These are phyloP conservation scores for Thryonomys swinderianus DNA, from an alignment of 2,113 vertebrate species.

Conservation along the genomic window DNA sequence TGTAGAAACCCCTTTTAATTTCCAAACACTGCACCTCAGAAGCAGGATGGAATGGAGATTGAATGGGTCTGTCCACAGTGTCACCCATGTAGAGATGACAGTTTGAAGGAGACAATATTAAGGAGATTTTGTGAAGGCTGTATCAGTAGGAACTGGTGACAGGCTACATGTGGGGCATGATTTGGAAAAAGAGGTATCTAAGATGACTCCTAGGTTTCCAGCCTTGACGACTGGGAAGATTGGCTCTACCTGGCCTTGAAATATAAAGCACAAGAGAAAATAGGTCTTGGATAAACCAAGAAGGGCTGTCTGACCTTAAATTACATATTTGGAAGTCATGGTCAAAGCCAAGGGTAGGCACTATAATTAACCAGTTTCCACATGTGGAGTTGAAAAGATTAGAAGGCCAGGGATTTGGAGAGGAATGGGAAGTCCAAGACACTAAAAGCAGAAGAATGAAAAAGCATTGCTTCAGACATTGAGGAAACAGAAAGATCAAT, in stretches of 20 bases:
- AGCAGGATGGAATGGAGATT: not conserved
- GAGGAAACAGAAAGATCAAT: not conserved
- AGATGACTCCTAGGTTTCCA: not conserved
- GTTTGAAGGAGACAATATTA: not conserved
- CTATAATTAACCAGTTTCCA: not conserved
- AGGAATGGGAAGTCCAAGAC: not conserved
- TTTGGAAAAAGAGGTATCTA: slow-evolving; percentile 1
- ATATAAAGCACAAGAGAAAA: slow-evolving; percentile 40
- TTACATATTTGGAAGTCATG: slow-evolving; percentile 13
- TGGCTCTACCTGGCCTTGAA: not conserved
- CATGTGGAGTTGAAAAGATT: not conserved
- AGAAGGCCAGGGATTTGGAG: not conserved
- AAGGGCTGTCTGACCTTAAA: slow-evolving; percentile 27
- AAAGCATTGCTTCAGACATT: not conserved
- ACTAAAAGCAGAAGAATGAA: not conserved
- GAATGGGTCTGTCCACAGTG: not conserved
- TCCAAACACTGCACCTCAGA: not conserved
- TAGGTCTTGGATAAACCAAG: not conserved
- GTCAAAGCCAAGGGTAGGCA: slow-evolving; percentile 3
- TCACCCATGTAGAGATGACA: not conserved
- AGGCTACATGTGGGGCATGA: not conserved
- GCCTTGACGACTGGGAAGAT: not conserved
- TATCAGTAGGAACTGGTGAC: not conserved
- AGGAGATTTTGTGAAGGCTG: not conserved
- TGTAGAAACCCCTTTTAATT: not conserved